Base-by-base conservation (phyloP, 2,113 vertebrate species). In the Deroptyus accipitrinus region DNA sequence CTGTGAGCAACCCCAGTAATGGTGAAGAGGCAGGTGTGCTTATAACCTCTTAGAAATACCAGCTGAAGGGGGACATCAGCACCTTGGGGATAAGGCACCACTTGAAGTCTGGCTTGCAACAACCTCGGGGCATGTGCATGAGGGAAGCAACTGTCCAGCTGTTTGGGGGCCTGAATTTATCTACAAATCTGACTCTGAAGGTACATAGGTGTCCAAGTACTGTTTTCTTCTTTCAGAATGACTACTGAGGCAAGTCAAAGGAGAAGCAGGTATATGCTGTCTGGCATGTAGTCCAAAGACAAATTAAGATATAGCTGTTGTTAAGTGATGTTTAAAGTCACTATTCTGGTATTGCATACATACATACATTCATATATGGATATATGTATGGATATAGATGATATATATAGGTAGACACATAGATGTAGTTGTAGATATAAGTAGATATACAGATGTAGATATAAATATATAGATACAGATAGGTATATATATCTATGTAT, bases 31-130 rank as follows among this genome's bases (percentile, higher is more conserved):
- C 27, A 83, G n/a, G 5, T 51, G 22, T 61, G 28, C 17, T 86
- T 51, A 17, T 61, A 6, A 7, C 24, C 83, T 7, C 23, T 54
- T 68, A 84, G 68, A 77, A 74, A 86, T 14, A 35, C 19, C 41
- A 52, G 11, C 39, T 84, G 73, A 83, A n/a, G 12, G 24, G 7
- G 9, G 3, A 25, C 12, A 10, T 27, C 1, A 2, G 46, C 22
- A 37, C 10, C 22, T 37, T 17, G 16, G 41, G 24, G 16, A 39
- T 41, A 77, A 37, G 35, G 35, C 25, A 74, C 7, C 6, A 5
- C 0, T 0, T 24, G 18, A 66, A 39, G 11, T 49, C 35, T 48
- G 13, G 7, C 41, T 70, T 81, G 30, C 39, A 30, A 81, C 70
- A 66, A 15, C 33, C 44, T 39, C 13, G 7, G 41, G 17, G 22